A percentile compares a stretch with the other conserved stretches of the same genome.
phyloP scores from a whole-genome alignment of 2,113 vertebrate species.

The Albula glossodonta region DNA sequence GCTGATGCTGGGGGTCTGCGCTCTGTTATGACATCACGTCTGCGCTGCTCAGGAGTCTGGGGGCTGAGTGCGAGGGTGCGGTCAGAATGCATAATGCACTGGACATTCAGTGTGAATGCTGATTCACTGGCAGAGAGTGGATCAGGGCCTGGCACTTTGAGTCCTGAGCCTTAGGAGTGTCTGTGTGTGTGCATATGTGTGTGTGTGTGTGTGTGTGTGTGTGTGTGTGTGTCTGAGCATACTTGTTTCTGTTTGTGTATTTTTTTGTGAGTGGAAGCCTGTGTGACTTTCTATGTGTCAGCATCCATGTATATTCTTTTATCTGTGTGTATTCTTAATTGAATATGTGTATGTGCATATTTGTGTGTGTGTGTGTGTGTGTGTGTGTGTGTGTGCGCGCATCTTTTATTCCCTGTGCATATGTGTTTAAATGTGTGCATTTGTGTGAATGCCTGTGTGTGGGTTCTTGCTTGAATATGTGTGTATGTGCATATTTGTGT shows the following conservation, averaged over 20 bases:
- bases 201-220: constrained; percentile 14
- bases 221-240: background rate
- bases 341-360: background rate
- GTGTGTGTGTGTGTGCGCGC: background rate
- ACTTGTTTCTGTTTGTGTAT: background rate
- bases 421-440: background rate
- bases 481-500: too few relatives aligned
- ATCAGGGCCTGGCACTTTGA: background rate
- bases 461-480: too few relatives aligned
- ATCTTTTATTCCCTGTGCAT: background rate
- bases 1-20: background rate
- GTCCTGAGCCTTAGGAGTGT: background rate
- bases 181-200: background rate
- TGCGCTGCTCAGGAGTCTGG: background rate
- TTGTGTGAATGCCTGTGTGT: background rate
- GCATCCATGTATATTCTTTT: background rate
- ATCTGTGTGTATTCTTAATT: background rate
- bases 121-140: background rate
- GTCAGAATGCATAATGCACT: background rate
- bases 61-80: background rate
- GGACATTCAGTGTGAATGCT: background rate
- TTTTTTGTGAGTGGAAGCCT: background rate
- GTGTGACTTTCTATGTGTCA: background rate
- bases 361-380: background rate
- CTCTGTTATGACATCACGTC: background rate